Conservation (phyloP, 1,140 invertebrate genomes). For the Delia radicum region DNA sequence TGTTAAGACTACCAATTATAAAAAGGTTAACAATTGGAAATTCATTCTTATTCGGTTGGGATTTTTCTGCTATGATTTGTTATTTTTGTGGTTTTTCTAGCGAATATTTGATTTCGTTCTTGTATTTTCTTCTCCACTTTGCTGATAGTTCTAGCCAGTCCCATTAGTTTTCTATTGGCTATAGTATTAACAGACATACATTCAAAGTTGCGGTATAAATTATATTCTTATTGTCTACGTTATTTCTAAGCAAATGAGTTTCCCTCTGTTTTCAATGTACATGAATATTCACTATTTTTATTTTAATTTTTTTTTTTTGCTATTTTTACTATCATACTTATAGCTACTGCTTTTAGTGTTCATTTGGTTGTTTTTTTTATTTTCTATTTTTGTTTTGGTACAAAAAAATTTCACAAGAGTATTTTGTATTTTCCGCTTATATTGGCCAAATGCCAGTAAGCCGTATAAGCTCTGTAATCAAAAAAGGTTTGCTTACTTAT, state of each 20-base stretch:
- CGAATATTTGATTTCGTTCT: background rate
- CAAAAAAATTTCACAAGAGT: background rate
- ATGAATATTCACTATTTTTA: background rate
- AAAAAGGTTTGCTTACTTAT: background rate
- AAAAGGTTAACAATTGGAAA: background rate
- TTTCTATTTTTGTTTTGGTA: background rate
- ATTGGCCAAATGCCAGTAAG: background rate
- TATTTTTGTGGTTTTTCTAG: background rate
- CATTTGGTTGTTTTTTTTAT: background rate
- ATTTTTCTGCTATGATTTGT: background rate
- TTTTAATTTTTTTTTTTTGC: background rate
- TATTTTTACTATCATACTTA: background rate
- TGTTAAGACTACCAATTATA: background rate
- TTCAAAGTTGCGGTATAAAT: background rate
- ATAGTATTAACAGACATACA: background rate
- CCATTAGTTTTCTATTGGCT: background rate
- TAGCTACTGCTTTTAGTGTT: background rate
- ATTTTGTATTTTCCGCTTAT: background rate
- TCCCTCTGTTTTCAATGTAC: background rate
- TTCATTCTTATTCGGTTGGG: background rate
- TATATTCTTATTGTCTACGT: background rate
- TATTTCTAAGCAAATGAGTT: background rate
- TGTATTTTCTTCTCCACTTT: background rate
- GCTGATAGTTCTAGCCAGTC: background rate
- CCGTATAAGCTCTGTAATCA: background rate